Percentiles rank a stretch among this genome's conserved stretches.
Conservation (phyloP, 2,113 vertebrate species). For the Nipponia nippon region DNA sequence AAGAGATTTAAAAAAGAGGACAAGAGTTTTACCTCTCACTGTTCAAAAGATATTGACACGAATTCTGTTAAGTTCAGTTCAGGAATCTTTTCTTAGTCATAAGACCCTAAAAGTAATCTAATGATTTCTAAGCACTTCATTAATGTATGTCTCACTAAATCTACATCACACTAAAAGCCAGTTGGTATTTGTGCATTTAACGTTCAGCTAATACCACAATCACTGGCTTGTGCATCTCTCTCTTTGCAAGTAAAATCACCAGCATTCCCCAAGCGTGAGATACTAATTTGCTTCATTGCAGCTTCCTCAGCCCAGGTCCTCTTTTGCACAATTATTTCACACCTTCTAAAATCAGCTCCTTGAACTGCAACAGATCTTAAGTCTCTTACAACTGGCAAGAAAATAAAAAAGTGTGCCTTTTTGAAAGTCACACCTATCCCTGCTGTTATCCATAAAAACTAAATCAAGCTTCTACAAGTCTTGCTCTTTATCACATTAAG, state of each 20-base stretch:
- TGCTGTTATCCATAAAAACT: background rate
- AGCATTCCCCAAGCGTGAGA: background rate
- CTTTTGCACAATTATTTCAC: conserved; percentile 6
- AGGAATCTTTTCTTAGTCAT: background rate
- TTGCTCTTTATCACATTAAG: background rate
- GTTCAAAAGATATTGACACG: background rate
- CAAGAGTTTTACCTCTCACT: background rate
- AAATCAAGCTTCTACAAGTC: background rate
- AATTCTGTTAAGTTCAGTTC: background rate
- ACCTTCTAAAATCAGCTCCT: background rate
- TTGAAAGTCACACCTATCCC: conserved; percentile 2
- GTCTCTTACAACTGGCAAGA: background rate
- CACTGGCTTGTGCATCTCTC: background rate
- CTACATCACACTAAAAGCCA: background rate
- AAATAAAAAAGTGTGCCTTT: background rate
- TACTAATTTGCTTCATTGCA: background rate
- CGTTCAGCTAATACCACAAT: background rate
- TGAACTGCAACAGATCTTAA: background rate
- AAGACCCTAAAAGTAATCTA: background rate
- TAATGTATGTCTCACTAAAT: background rate
- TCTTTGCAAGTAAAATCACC: background rate
- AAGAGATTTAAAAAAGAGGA: background rate
- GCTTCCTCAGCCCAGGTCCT: background rate
- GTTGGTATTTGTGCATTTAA: background rate
- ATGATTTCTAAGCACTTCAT: background rate